Percentiles rank a stretch among this genome's conserved stretches.
Evolutionary conservation across 2,797 vertebrate species (phyloP).

Genomic region (Poecilia wingei): DNA sequence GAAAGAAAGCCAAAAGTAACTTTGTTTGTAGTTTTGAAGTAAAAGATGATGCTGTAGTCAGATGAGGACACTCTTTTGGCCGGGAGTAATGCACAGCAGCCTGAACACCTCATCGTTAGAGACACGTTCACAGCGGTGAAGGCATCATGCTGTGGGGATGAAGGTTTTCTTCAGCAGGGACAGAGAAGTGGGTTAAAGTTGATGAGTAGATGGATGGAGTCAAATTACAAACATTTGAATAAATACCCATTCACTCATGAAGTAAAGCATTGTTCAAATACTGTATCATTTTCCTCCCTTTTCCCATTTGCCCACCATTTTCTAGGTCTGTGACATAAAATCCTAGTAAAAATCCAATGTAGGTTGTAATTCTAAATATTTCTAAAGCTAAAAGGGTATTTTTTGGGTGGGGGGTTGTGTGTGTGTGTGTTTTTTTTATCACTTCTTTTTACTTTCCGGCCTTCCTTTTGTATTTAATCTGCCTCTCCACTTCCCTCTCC

Average conservation of each 20-base stretch:
- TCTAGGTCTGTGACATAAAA: background rate
- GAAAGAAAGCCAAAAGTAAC: background rate
- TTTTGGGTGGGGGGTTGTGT: background rate
- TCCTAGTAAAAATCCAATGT: background rate
- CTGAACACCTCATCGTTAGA: background rate
- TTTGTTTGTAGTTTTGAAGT: background rate
- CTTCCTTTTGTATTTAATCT: slow-evolving; percentile 38
- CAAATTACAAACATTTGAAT: background rate
- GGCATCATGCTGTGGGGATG: background rate
- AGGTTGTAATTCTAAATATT: background rate
- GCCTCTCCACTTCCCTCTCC: slow-evolving; percentile 21
- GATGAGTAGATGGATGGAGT: background rate
- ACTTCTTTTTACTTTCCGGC: slow-evolving; percentile 8
- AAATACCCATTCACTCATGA: background rate
- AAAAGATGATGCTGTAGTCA: background rate
- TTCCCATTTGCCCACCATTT: background rate
- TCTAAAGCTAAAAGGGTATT: background rate
- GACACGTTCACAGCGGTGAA: background rate
- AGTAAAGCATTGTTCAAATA: background rate
- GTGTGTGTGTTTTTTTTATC: background rate
- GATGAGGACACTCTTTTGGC: background rate
- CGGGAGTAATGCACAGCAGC: background rate
- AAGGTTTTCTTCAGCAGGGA: background rate
- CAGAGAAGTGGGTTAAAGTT: background rate
- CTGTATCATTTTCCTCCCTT: background rate